phyloP scores from a whole-genome alignment of 2,797 vertebrate genomes.

The Manis javanica region DNA sequence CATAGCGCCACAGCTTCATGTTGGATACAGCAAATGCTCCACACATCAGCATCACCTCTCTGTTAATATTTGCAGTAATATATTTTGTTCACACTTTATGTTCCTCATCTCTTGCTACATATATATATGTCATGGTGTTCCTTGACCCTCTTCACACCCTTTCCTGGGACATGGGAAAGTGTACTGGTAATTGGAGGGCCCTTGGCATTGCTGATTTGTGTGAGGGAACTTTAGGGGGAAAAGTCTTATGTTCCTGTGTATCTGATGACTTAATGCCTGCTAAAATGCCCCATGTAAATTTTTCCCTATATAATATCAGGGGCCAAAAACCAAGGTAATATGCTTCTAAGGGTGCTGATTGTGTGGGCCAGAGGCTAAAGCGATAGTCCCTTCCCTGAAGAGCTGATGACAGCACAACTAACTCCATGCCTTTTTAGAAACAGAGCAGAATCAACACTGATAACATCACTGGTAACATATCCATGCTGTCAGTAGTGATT shows the following conservation, averaged over 20 bases:
- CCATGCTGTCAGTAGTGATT: not conserved
- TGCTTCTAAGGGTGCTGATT: not conserved
- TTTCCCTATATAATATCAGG: not conserved
- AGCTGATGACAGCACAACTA: not conserved
- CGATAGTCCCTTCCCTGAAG: not conserved
- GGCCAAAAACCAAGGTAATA: not conserved
- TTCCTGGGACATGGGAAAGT: not conserved
- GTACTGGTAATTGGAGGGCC: not conserved
- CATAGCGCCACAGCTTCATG: not conserved
- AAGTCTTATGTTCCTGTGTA: not conserved
- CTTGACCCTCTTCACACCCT: not conserved
- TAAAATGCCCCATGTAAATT: not conserved
- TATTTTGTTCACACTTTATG: not conserved
- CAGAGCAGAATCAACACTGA: not conserved
- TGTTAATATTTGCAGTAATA: not conserved
- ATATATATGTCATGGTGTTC: not conserved
- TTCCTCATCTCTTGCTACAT: not conserved
- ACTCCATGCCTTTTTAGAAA: not conserved
- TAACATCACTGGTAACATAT: not conserved
- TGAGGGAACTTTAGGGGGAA: not conserved
- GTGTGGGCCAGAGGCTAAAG: not conserved
- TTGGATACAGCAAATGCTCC: not conserved
- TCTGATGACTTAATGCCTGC: not conserved
- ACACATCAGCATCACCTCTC: not conserved
- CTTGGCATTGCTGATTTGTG: not conserved